These are phyloP conservation scores for Pristis pectinata DNA, from an alignment of 2,797 vertebrate species.

Conservation along the genomic window DNA sequence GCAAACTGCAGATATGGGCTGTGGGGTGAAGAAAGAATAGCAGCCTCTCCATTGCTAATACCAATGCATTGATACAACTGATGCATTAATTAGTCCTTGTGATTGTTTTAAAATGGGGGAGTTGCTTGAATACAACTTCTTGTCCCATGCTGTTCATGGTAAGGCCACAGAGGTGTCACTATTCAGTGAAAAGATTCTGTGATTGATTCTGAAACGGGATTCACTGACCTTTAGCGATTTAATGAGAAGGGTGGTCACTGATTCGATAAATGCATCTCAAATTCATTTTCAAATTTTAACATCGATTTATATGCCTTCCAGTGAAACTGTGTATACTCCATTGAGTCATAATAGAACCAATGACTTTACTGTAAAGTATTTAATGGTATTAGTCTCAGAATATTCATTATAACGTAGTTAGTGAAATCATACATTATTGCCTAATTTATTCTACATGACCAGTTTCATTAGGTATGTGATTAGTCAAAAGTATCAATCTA, in stretches of 20 bases:
- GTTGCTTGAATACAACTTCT: background rate
- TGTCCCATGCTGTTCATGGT: background rate
- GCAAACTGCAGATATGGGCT: background rate
- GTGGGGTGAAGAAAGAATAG: background rate
- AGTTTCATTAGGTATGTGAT: background rate
- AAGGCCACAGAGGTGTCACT: background rate
- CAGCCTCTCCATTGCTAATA: background rate
- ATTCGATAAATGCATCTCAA: background rate
- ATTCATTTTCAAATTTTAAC: constrained; percentile 25
- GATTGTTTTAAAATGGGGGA: background rate
- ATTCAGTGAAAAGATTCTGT: background rate
- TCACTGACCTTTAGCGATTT: background rate
- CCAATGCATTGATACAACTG: background rate
- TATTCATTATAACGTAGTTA: constrained; percentile 23
- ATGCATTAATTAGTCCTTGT: background rate
- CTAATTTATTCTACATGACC: constrained; percentile 11
- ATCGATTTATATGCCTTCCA: constrained; percentile 3
- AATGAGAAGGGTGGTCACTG: background rate
- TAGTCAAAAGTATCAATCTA: constrained; percentile 5
- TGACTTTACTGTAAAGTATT: constrained; percentile 24
- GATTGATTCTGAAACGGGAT: background rate
- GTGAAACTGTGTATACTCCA: background rate
- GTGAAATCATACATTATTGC: constrained; percentile 7
- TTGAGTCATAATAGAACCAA: background rate
- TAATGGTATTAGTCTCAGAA: constrained; percentile 1